These are phyloP conservation scores for Phoenicopterus ruber DNA, from an alignment of 2,113 vertebrate genomes.

Conservation along the genomic window DNA sequence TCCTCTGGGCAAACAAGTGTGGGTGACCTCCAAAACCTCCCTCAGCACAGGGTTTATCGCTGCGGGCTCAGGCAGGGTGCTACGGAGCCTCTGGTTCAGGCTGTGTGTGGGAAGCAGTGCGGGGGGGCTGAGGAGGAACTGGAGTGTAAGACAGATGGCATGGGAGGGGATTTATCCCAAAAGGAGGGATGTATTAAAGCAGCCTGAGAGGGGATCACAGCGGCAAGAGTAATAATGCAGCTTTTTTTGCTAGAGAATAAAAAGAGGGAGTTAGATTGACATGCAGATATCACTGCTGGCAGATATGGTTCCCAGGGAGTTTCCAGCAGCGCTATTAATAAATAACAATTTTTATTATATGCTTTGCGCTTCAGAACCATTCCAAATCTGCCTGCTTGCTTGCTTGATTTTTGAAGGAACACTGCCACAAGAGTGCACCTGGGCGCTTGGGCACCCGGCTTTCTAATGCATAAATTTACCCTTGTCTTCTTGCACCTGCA, in stretches of 20 bases:
- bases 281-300: background rate
- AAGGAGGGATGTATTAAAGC: background rate
- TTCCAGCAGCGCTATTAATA: conserved; percentile 13
- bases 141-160: background rate
- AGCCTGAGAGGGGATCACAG: background rate
- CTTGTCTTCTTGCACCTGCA: background rate
- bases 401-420: background rate
- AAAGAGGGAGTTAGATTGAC: background rate
- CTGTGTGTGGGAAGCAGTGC: background rate
- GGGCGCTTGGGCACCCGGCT: background rate
- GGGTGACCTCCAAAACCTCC: background rate
- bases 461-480: background rate
- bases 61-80: background rate
- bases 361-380: background rate
- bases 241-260: background rate
- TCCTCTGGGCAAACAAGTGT: background rate
- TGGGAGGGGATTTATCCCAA: background rate
- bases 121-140: background rate
- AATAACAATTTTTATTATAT: conserved; percentile 2
- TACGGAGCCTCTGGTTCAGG: background rate
- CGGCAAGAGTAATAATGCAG: background rate
- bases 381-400: background rate
- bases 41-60: background rate
- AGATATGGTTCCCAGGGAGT: background rate
- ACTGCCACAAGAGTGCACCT: background rate